Evolutionary conservation across 2,113 vertebrate genomes (phyloP).

Genomic region (Neopipo cinnamomea): DNA sequence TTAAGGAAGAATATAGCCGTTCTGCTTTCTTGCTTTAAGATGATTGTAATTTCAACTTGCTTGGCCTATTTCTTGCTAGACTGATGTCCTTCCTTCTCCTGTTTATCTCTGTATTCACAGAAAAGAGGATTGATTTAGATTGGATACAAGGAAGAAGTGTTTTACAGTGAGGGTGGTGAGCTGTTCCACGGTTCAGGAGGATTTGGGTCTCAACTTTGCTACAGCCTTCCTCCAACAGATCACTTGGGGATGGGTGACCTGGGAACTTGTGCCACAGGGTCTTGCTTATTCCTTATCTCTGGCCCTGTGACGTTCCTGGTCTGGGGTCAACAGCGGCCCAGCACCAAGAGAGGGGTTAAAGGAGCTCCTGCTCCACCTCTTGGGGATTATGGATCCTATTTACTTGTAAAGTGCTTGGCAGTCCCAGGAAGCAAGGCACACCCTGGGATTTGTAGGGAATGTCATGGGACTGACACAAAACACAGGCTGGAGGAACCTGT

Average conservation of each 20-base stretch:
- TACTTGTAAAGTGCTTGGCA: neutral
- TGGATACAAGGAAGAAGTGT: neutral
- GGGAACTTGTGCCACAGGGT: neutral
- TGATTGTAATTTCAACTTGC: neutral
- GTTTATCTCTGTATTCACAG: too few relatives aligned
- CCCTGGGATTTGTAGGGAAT: neutral
- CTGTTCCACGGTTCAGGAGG: neutral
- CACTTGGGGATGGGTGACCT: too few relatives aligned
- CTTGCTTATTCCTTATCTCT: neutral
- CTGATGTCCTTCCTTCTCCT: neutral
- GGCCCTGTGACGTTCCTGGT: accelerated
- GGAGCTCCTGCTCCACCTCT: neutral
- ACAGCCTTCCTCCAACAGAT: neutral
- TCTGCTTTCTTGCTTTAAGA: neutral
- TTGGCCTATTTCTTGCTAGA: neutral
- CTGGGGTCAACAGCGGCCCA: neutral
- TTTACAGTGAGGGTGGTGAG: neutral
- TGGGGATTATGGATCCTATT: neutral
- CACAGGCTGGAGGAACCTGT: neutral
- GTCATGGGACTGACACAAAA: neutral
- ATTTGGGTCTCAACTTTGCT: neutral
- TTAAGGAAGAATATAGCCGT: neutral
- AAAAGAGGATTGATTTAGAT: neutral
- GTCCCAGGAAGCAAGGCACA: neutral
- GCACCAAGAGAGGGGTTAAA: neutral